Conservation (phyloP, 1,140 invertebrate genomes). For the Hydropsyche tenuis region DNA sequence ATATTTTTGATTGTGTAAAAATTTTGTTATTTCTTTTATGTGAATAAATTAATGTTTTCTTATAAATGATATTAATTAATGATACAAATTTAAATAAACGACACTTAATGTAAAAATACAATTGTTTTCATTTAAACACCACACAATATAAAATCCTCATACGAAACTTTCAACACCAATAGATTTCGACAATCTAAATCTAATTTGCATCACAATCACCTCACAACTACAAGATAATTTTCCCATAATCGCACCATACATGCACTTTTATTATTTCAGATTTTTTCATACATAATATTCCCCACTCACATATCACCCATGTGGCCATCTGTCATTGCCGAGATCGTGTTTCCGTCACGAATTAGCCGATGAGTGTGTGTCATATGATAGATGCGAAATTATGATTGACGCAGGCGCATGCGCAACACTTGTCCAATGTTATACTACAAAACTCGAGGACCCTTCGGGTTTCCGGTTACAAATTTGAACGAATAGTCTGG, state of each 20-base stretch:
- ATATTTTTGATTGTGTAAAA: constrained; percentile 22
- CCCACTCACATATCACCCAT: not conserved
- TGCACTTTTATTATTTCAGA: too few species aligned
- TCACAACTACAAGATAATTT: too few species aligned
- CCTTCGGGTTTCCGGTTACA: constrained; percentile 45
- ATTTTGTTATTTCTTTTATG: constrained; percentile 46
- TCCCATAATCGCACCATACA: too few species aligned
- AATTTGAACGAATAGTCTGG: constrained; percentile 41
- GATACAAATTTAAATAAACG: constrained; percentile 47
- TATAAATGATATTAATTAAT: constrained; percentile 47
- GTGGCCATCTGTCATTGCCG: constrained; percentile 43
- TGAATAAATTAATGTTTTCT: constrained; percentile 49
- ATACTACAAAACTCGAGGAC: not conserved
- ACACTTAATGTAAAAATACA: constrained; percentile 48
- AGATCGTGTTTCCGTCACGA: constrained; percentile 46
- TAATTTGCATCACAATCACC: too few species aligned
- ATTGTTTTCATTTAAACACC: not conserved
- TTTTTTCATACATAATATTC: not conserved
- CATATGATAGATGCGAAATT: constrained; percentile 43
- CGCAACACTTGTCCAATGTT: constrained; percentile 15
- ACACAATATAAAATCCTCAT: not conserved
- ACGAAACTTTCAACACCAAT: too few species aligned
- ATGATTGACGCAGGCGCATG: constrained; percentile 44
- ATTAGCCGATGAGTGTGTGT: constrained; percentile 43
- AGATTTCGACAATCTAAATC: too few species aligned